These are phyloP conservation scores for Macrosiphum euphorbiae DNA, from an alignment of 2,888 invertebrate genomes.

Conservation along the genomic window DNA sequence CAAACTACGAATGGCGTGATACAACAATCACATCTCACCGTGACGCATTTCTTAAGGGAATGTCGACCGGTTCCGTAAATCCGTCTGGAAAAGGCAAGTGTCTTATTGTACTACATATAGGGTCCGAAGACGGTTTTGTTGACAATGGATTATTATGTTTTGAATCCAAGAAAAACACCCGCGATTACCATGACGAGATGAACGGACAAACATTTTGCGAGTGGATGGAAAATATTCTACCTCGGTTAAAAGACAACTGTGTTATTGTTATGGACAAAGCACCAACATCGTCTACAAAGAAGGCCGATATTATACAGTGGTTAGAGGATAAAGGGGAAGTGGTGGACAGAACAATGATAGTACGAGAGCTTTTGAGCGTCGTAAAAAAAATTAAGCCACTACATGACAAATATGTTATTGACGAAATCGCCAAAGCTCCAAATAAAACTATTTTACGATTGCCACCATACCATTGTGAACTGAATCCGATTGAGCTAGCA, in stretches of 20 bases:
- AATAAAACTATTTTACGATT: conserved; percentile 14
- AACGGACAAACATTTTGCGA: neutral
- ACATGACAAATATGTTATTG: conserved; percentile 36
- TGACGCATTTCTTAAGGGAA: conserved; percentile 52
- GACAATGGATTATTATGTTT: conserved; percentile 66
- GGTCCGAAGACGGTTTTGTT: conserved; percentile 66
- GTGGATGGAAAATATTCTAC: conserved; percentile 52
- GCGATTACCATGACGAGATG: conserved; percentile 60
- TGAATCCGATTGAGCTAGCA: conserved; percentile 41
- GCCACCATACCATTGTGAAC: conserved; percentile 36
- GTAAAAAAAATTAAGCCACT: conserved; percentile 40
- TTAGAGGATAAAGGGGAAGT: conserved; percentile 41
- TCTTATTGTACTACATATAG: conserved; percentile 58
- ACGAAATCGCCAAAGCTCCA: conserved; percentile 38
- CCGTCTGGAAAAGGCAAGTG: conserved; percentile 59
- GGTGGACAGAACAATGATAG: conserved; percentile 18
- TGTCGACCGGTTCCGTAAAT: conserved; percentile 52
- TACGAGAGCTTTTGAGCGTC: conserved; percentile 43
- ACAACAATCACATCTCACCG: conserved; percentile 8
- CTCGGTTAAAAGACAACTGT: conserved; percentile 1
- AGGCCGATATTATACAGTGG: conserved; percentile 57
- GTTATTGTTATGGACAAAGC: conserved; percentile 57
- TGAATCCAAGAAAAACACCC: too few species aligned
- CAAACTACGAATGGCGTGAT: conserved; percentile 36
- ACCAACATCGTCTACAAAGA: conserved; percentile 3